These are phyloP conservation scores for Lathronympha strigana DNA, from an alignment of 2,888 invertebrate genomes.

Conservation along the genomic window DNA sequence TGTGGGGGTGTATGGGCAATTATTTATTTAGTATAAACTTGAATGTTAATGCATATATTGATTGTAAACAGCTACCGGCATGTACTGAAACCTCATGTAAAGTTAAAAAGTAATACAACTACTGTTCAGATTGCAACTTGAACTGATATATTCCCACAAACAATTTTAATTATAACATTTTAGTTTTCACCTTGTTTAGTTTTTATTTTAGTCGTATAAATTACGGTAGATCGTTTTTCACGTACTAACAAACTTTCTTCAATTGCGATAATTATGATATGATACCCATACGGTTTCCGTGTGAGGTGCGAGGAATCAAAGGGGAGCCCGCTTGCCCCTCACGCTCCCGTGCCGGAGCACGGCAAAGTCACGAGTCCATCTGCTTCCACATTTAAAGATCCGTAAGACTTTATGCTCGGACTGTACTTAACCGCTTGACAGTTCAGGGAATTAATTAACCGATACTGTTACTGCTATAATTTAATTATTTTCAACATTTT, in stretches of 20 bases:
- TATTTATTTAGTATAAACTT: slow-evolving; percentile 42
- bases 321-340: too few relatives aligned
- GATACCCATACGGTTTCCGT: too few relatives aligned
- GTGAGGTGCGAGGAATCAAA: too few relatives aligned
- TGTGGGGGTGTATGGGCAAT: slow-evolving; percentile 85
- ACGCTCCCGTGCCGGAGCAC: too few relatives aligned
- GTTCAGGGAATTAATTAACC: not conserved
- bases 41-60: slow-evolving; percentile 18
- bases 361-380: too few relatives aligned
- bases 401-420: too few relatives aligned
- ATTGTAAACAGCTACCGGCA: slow-evolving; percentile 24
- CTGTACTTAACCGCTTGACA: not conserved
- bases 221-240: not conserved
- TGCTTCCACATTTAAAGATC: too few relatives aligned
- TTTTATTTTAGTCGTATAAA: slow-evolving; percentile 48
- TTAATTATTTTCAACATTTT: not conserved
- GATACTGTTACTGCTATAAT: not conserved
- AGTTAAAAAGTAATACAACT: slow-evolving; percentile 28
- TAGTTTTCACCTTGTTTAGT: slow-evolving; percentile 29
- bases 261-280: not conserved
- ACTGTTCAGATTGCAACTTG: slow-evolving; percentile 47
- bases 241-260: slow-evolving; percentile 5
- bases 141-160: slow-evolving; percentile 83
- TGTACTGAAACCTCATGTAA: slow-evolving; percentile 27
- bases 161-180: slow-evolving; percentile 50